A percentile compares a stretch with the other conserved stretches of the same genome.
phyloP scores from a whole-genome alignment of 2,888 invertebrate genomes.

The Argyresthia albistria region DNA sequence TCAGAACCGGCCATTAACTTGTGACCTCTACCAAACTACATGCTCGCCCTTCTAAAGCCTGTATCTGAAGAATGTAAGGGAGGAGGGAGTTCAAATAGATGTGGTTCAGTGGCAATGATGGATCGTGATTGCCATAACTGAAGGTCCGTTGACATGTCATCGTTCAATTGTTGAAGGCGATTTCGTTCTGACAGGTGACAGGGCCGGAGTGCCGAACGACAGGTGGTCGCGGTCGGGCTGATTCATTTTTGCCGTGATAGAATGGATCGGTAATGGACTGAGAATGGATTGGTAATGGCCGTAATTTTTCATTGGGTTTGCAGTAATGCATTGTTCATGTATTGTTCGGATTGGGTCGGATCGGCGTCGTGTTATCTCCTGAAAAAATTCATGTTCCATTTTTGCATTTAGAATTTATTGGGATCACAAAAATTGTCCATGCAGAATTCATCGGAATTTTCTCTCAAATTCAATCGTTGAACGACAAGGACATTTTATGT shows the following conservation, averaged over 20 bases:
- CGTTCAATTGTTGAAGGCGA: conserved; percentile 7
- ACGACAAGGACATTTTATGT: too few species aligned
- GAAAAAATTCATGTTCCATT: too few species aligned
- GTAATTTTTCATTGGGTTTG: not conserved
- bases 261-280: too few species aligned
- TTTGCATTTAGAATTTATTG: too few species aligned
- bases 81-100: not conserved
- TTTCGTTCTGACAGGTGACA: conserved; percentile 5
- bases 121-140: conserved; percentile 1
- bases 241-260: not conserved
- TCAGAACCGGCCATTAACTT: conserved; percentile 23
- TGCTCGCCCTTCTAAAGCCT: not conserved
- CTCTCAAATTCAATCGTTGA: too few species aligned
- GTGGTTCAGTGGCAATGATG: not conserved
- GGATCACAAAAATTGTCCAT: too few species aligned
- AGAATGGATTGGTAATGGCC: too few species aligned
- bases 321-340: not conserved
- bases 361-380: not conserved
- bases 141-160: conserved; percentile 7
- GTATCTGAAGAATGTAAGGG: not conserved
- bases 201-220: conserved; percentile 1
- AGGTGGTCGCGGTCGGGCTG: not conserved
- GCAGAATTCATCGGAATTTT: too few species aligned
- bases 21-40: conserved; percentile 16
- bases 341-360: not conserved